Conservation (phyloP, 2,797 vertebrate species). For the Melanotaenia nigrans region DNA sequence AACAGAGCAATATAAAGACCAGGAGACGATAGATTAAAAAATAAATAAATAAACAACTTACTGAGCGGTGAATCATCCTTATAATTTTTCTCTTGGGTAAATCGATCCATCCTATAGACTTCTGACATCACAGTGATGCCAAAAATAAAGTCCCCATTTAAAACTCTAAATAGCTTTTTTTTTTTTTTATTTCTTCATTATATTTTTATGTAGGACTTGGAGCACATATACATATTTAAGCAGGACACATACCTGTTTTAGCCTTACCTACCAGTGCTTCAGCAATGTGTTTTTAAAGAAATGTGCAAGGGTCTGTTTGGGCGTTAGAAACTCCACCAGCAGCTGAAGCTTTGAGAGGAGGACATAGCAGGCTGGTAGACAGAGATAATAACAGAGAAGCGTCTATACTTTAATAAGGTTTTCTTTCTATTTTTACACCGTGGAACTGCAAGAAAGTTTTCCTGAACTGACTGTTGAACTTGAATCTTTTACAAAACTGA, state of each 20-base stretch:
- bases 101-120: conserved; percentile 32
- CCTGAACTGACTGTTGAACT: background rate
- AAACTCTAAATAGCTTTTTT: background rate
- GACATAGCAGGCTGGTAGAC: no score
- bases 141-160: conserved; percentile 32
- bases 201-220: background rate
- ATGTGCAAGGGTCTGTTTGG: background rate
- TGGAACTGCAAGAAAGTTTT: background rate
- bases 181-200: conserved; percentile 8
- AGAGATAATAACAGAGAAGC: no score
- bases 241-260: background rate
- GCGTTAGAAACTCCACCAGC: no score
- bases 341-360: background rate
- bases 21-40: conserved; percentile 14
- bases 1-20: background rate
- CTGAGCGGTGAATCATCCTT: conserved; percentile 59
- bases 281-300: conserved; percentile 3
- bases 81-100: conserved; percentile 37
- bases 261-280: conserved; percentile 1
- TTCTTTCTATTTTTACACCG: no score
- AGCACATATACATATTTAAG: background rate
- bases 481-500: background rate
- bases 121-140: conserved; percentile 17
- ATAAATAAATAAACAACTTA: conserved; percentile 20
- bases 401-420: no score